phyloP scores from a whole-genome alignment of 2,797 vertebrate species.

The Trichosurus vulpecula region DNA sequence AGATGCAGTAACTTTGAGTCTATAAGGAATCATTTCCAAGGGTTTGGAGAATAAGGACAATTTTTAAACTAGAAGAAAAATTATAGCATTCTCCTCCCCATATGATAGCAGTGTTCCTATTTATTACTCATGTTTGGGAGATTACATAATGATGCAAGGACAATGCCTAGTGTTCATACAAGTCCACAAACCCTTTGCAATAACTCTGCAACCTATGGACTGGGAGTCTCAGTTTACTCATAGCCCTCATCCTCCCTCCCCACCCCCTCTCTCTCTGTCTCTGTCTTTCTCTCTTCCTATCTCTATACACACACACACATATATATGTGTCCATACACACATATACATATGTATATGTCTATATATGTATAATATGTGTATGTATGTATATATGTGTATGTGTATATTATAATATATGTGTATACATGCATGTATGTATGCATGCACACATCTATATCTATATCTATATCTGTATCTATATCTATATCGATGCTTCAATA shows the following conservation, averaged over 20 bases:
- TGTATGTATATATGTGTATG: no score
- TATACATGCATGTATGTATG: no score
- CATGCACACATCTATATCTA: no score
- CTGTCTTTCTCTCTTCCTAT: no score
- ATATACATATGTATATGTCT: no score
- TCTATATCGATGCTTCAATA: neutral
- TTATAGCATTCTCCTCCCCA: neutral
- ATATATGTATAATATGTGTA: no score
- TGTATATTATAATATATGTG: no score
- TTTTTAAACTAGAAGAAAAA: neutral
- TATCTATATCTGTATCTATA: no score
- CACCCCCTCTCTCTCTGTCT: no score
- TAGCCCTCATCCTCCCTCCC: neutral
- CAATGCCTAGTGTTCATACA: neutral
- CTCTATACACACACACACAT: no score
- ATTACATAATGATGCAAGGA: neutral
- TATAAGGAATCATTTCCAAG: neutral
- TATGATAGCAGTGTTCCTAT: neutral
- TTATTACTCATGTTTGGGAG: neutral
- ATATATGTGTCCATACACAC: no score
- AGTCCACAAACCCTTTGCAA: neutral
- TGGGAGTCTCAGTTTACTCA: neutral
- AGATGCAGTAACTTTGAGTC: neutral
- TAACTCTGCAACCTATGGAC: neutral
- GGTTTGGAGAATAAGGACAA: neutral